Conservation (phyloP, 2,113 vertebrate species). For the Cnemophilus loriae region DNA sequence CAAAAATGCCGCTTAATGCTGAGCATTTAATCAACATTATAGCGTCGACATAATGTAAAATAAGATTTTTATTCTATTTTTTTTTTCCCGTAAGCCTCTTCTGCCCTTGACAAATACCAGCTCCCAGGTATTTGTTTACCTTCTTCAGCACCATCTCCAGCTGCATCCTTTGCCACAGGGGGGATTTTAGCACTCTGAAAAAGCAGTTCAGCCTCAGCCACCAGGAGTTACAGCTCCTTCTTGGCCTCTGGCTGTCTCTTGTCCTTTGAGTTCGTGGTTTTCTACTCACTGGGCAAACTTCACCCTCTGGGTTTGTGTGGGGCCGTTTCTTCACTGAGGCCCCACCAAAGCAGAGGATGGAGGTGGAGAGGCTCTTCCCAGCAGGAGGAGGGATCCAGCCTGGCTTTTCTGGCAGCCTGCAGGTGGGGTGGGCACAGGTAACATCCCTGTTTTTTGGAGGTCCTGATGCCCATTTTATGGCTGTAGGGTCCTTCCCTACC, state of each 20-base stretch:
- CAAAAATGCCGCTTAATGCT: not conserved
- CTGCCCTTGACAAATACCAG: not conserved
- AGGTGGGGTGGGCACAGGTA: not conserved
- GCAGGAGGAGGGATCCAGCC: not conserved
- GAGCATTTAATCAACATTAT: not conserved
- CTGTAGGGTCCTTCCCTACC: not conserved
- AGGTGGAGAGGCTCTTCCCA: not conserved
- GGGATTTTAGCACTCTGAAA: not conserved
- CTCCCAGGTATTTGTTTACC: not conserved
- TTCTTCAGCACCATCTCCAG: not conserved
- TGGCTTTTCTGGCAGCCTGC: not conserved
- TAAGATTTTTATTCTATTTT: not conserved
- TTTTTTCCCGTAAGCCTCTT: not conserved
- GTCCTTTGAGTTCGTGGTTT: not conserved
- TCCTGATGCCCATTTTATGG: not conserved
- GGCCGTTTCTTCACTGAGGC: rapidly evolving
- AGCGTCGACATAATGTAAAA: not conserved
- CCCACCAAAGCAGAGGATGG: not conserved
- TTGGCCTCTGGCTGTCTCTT: not conserved
- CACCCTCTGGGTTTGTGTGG: not conserved
- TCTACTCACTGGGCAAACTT: not conserved
- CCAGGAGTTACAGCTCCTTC: not conserved
- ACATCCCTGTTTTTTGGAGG: rapidly evolving
- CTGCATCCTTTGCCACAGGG: not conserved
- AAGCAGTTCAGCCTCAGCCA: not conserved